Evolutionary conservation across 2,888 invertebrate genomes (phyloP).

Genomic region (Leptopilina syphax): DNA sequence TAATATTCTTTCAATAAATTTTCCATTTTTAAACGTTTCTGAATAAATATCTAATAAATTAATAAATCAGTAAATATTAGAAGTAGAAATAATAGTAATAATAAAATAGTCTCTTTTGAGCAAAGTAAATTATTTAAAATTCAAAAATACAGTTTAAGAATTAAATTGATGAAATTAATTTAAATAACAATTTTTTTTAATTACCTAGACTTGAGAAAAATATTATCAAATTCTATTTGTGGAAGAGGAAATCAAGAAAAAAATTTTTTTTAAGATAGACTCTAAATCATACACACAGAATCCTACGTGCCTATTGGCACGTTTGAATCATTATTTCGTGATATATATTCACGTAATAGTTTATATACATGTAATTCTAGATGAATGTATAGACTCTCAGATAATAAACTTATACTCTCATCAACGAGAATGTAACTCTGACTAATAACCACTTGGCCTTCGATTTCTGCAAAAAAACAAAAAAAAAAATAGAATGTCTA

Average conservation of each 20-base stretch:
- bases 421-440: slow-evolving; percentile 5
- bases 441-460: slow-evolving; percentile 12
- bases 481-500: slow-evolving; percentile 13
- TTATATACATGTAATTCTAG: background rate
- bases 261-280: background rate
- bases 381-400: background rate
- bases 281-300: background rate
- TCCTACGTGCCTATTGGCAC: background rate
- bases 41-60: too few species aligned
- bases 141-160: too few species aligned
- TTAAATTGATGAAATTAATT: too few species aligned
- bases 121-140: too few species aligned
- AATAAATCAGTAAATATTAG: too few species aligned
- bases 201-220: too few species aligned
- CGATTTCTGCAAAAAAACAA: slow-evolving; percentile 8
- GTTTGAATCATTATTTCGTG: background rate
- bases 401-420: slow-evolving; percentile 11
- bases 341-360: background rate
- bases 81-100: too few species aligned
- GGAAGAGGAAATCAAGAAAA: background rate
- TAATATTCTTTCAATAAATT: too few species aligned
- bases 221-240: background rate
- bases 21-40: too few species aligned
- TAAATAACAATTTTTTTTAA: too few species aligned
- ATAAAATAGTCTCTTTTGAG: too few species aligned